Evolutionary conservation across 2,888 invertebrate species (phyloP).

Genomic region (Malthinus seriepunctatus): DNA sequence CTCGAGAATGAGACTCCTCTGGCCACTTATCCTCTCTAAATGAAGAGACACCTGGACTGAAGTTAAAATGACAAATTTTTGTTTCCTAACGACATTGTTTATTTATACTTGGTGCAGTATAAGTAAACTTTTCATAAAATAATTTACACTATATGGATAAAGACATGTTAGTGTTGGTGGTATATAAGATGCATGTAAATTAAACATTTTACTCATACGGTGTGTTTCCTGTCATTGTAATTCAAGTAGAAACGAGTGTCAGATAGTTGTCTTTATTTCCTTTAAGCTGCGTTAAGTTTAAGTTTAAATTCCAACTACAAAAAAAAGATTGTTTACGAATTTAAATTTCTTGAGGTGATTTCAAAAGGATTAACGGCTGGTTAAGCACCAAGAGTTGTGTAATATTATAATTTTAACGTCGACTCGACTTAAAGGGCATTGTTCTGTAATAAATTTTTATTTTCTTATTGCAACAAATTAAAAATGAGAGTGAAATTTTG

Average conservation of each 20-base stretch:
- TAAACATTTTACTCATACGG: conserved; percentile 49
- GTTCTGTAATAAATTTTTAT: conserved; percentile 14
- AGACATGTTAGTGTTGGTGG: conserved; percentile 13
- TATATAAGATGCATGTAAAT: conserved; percentile 50
- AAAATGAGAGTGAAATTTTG: conserved; percentile 2
- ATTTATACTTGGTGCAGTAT: too few relatives aligned
- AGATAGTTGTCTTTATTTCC: conserved; percentile 31
- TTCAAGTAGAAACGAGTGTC: conserved; percentile 39
- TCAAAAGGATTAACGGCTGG: conserved; percentile 13
- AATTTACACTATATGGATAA: too few relatives aligned
- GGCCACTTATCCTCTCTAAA: too few relatives aligned
- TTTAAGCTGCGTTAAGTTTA: background rate
- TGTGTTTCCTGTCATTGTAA: conserved; percentile 47
- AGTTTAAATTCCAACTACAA: background rate
- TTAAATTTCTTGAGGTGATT: conserved; percentile 15
- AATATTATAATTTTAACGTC: conserved; percentile 6
- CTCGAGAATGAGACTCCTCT: too few relatives aligned
- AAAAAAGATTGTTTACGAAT: conserved; percentile 11
- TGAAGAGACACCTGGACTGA: too few relatives aligned
- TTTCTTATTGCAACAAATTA: background rate
- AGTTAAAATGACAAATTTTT: too few relatives aligned
- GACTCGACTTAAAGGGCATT: conserved; percentile 12
- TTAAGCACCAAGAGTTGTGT: conserved; percentile 13
- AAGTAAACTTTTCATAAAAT: too few relatives aligned
- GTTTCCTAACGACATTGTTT: too few relatives aligned